Base-by-base conservation (phyloP, 2,113 vertebrate species). In the Morphnarchus princeps region DNA sequence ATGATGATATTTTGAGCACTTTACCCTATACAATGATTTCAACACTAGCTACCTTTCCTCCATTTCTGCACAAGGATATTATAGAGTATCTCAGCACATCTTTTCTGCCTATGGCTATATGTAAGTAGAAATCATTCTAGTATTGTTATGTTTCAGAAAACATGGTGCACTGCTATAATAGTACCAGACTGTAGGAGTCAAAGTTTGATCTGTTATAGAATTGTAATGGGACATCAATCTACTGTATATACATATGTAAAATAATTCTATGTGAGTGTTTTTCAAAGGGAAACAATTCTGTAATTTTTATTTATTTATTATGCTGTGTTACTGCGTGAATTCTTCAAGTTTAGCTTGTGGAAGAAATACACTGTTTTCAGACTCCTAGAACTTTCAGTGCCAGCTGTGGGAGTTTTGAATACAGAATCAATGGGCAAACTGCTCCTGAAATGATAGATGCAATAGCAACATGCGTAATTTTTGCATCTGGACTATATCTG, bases 21-120 rank as follows among this genome's bases (percentile, higher is more conserved):
- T 99, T 99, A 97, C 99, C 99, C 93, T 99, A 99, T 98, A 99
- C 99, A 96, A 99, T 99, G 99, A 99, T 99, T 98, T 99, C 99
- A 97, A 99, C 99, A 82, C 98, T 99, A 99, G 99, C 99, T 97
- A 99, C 99, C 84, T 99, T 99, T 91, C 99, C 99, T 98, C 99
- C 99, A 57, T 99, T 99, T 98, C 99, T 99, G 91, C 99, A 99
- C 98, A 99, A 99, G 99, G 99, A 99, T 98, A 99, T 99, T 97
- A 99, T 99, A 95, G 99, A 99, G 95, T 99, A 99, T 98, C 99
- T 99, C 97, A 99, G 99, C 98, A 99, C 99, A 61, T 99, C 99
- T 97, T 99, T 99, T 98, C 99, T 99, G 78, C 99, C 99, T 89
- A 99, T 99, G 99, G 99, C 99, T 90, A 99, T 99, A 99, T 98